Percentiles rank a stretch among this genome's conserved stretches.
Evolutionary conservation across 1,140 invertebrate species (phyloP).

Genomic region (Rhizoglyphus robini): DNA sequence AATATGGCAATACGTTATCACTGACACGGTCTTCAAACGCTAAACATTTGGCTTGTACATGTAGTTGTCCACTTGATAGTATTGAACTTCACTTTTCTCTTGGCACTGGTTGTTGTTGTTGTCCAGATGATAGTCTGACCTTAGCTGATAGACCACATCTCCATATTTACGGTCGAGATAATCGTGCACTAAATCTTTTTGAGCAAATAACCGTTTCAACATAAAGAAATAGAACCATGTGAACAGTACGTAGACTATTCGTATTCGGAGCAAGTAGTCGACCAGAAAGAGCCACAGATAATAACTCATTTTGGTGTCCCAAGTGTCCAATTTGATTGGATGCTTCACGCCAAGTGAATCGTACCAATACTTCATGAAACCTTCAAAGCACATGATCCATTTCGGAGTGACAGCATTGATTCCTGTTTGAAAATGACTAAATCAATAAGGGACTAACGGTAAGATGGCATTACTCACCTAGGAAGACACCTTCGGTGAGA

Average conservation of each 20-base stretch:
- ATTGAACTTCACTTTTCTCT: neutral
- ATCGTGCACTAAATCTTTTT: neutral
- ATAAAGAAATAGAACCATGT: constrained; percentile 11
- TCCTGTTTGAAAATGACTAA: too few relatives aligned
- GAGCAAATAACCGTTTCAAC: neutral
- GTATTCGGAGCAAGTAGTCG: constrained; percentile 11
- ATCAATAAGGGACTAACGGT: too few relatives aligned
- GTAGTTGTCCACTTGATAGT: constrained; percentile 11
- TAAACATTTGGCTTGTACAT: neutral
- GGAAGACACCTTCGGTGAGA: constrained; percentile 21
- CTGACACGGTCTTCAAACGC: too few relatives aligned
- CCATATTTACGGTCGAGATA: constrained; percentile 15
- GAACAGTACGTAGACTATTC: constrained; percentile 3
- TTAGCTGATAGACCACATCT: neutral
- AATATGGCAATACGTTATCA: too few relatives aligned
- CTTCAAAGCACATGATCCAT: constrained; percentile 14
- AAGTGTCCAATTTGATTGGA: constrained; percentile 6
- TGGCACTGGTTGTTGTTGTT: neutral
- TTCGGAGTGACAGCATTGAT: constrained; percentile 10
- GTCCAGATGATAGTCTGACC: neutral
- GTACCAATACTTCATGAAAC: constrained; percentile 24
- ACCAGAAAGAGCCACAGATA: neutral
- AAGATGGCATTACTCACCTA: neutral
- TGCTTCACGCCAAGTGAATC: constrained; percentile 15
- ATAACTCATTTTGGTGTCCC: neutral